Evolutionary conservation across 1,140 invertebrate genomes (phyloP), one percentile per base, ranked within the genome.

Genomic region (Drosophila kikkawai): DNA sequence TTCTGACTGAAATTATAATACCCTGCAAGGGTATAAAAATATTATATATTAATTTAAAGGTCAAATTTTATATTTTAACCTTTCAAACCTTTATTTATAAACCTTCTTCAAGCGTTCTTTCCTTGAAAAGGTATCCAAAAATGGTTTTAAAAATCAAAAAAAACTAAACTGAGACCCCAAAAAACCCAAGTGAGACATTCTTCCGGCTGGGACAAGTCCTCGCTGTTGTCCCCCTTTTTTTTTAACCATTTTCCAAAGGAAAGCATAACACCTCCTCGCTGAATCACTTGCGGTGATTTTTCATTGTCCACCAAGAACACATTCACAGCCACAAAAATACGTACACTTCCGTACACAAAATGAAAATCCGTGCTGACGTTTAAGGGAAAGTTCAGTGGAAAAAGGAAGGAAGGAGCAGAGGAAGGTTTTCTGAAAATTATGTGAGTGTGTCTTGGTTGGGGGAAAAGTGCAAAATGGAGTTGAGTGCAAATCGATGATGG

Each of bases 381-480:
- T 37, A 26, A 44, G 29, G 59, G 32, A 29, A 67, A 63, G 47
- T 22, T 29, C n/a, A 29, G 19, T 6, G 22, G 22, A 15, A 22
- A 37, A 42, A 9, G 9, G 39, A 17, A 55, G 36, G 19, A 48
- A n/a, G 17, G 11, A 37, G 34, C 41, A 34, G 9, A 37, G 26
- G 44, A 34, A 7, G 58, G 19, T 44, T 53, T 68, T 15, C 32
- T 67, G 66, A 56, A 87, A 88, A 87, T 87, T 83, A 83, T 83
- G 84, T 66, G 29, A 34, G 22, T 7, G 48, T n/a, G 13, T 63
- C 69, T 63, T 77, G 74, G 73, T 58, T 66, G 69, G 84, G 73
- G 78, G 77, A 73, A 88, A 90, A 88, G 85, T 90, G 85, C 79
- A 85, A 82, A 90, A 91, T 76, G 85, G 75, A 88, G 85, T 85